phyloP scores from a whole-genome alignment of 2,888 invertebrate genomes.

The Cerastis rubricosa region DNA sequence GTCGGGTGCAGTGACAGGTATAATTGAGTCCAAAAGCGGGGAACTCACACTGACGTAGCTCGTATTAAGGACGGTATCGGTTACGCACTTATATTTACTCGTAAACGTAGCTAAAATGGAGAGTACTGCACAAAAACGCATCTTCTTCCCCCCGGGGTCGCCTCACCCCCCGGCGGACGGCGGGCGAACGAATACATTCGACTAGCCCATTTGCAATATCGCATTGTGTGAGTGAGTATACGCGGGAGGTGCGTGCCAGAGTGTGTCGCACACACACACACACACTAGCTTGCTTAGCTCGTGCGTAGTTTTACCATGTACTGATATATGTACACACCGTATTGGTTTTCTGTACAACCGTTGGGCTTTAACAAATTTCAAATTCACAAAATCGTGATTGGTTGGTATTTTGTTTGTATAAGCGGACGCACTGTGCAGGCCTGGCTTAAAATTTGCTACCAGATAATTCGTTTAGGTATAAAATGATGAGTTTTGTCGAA shows the following conservation, averaged over 20 bases:
- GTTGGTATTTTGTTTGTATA: conserved; percentile 89
- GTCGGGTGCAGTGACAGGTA: conserved; percentile 68
- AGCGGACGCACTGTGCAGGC: conserved; percentile 79
- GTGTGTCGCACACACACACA: conserved; percentile 80
- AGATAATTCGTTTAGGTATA: conserved; percentile 87
- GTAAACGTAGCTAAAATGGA: conserved; percentile 85
- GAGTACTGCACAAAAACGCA: conserved; percentile 90
- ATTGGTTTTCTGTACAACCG: conserved; percentile 89
- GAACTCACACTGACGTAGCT: conserved; percentile 66
- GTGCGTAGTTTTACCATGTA: conserved; percentile 87
- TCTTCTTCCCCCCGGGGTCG: conserved; percentile 80
- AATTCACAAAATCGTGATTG: conserved; percentile 91
- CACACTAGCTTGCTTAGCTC: conserved; percentile 84
- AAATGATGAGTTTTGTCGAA: conserved; percentile 86
- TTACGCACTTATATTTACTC: conserved; percentile 89
- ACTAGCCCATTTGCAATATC: conserved; percentile 90
- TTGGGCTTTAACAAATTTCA: conserved; percentile 89
- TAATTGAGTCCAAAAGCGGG: conserved; percentile 76
- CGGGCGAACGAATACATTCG: conserved; percentile 90
- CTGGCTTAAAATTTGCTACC: conserved; percentile 82
- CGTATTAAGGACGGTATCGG: conserved; percentile 81
- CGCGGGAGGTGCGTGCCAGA: conserved; percentile 58
- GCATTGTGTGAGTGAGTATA: conserved; percentile 88
- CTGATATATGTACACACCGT: conserved; percentile 80
- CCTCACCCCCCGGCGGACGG: conserved; percentile 79